phyloP scores from a whole-genome alignment of 2,113 vertebrate species.

The Pedetes capensis region DNA sequence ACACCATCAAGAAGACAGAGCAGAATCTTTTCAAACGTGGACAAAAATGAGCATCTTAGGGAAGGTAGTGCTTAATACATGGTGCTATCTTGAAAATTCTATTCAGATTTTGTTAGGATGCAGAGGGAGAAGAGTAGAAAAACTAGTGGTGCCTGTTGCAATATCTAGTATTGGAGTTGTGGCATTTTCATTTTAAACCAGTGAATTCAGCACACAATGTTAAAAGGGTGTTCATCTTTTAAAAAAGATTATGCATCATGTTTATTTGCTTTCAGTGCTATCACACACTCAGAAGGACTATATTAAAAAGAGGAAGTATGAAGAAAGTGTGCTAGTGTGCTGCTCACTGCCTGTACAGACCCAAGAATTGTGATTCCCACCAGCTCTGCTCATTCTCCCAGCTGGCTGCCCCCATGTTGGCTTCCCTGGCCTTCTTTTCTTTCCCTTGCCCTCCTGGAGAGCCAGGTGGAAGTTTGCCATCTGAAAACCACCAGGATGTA shows the following conservation, averaged over 20 bases:
- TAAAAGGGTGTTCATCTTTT: not conserved
- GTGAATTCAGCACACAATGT: not conserved
- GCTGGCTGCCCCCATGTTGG: not conserved
- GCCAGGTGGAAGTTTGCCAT: not conserved
- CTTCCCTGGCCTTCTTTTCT: not conserved
- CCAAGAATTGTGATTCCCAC: not conserved
- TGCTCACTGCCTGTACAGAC: too few species aligned
- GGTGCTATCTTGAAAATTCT: slow-evolving; percentile 25
- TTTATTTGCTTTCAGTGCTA: not conserved
- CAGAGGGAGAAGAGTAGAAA: not conserved
- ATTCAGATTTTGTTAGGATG: not conserved
- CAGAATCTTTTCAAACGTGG: slow-evolving; percentile 41
- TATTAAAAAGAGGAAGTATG: not conserved
- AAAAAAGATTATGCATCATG: not conserved
- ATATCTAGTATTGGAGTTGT: not conserved
- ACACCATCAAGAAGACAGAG: not conserved
- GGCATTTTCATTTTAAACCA: slow-evolving; percentile 17
- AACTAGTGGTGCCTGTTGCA: not conserved
- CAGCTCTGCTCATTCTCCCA: not conserved
- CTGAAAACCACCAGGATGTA: too few species aligned
- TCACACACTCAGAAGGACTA: not conserved
- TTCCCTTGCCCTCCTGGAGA: too few species aligned
- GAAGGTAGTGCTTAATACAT: not conserved
- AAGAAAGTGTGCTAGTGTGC: not conserved
- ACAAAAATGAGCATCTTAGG: slow-evolving; percentile 17